Base-by-base conservation (phyloP, 2,797 vertebrate species). In the Semotilus atromaculatus region DNA sequence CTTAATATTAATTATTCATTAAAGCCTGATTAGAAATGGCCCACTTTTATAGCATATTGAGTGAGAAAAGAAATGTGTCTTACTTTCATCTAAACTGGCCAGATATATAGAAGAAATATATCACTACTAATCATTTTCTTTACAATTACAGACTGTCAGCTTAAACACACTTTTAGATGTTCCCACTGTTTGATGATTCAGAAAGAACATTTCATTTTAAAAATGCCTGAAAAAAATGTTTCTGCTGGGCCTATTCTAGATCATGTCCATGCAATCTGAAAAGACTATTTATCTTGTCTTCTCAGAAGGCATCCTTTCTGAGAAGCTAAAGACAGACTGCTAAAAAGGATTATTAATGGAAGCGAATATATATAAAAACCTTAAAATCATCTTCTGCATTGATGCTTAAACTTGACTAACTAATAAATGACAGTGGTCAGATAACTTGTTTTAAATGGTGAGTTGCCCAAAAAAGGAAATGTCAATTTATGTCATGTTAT, bases 1-100 rank as follows among this genome's bases (percentile, higher is more conserved):
- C 93, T 93, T 94, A 93, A 94, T 95, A 95, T 96, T 95, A 95
- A 96, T 96, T 94, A 95, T 95, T 95, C 93, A 96, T 94, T 92
- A 89, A 89, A 94, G 93, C 92, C 92, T 90, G 93, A 95, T 95
- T 94, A 95, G 91, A 94, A 92, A 92, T 94, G 95, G 91, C 94
- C 94, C 94, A 95, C 91, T 95, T 96, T 91, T 92, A 87, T 92
- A 90, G 84, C 92, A 91, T 91, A 93, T 90, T 89, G 90, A 91
- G 91, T 90, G 90, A 91, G 90, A 90, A 85, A 90, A 90, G 89
- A 90, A 73, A 66, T 68, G 74, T 62, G 48, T 60, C 60, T 85
- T 83, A 81, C 48, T 74, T 31, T 81, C 19, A 71, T 34, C 34
- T 51, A 67, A 67, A 66, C 45, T 67, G 21, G 13, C 21, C 11